Base-by-base conservation (phyloP, 2,888 invertebrate genomes). In the Diachrysia chrysitis region DNA sequence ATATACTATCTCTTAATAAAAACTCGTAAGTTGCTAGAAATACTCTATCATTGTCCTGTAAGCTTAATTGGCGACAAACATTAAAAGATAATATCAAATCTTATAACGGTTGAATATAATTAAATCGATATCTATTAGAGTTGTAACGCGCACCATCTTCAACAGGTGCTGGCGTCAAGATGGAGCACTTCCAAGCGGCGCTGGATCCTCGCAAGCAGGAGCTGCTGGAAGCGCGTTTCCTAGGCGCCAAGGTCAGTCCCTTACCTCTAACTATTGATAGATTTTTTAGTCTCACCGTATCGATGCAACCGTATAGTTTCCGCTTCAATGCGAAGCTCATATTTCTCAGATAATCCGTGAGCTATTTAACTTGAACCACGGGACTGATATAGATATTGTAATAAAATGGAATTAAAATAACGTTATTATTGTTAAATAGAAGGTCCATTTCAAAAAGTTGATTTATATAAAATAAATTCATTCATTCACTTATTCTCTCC, bases 201-300 rank as follows among this genome's bases (percentile, higher is more conserved):
- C 97, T 99, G 96, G 99, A 99, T 97, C 99, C 99, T 95, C 97
- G 99, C 95, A 99, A 99, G 96, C 99, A 99, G 96, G 99, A 99
- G 97, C 97, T 99, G 95, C 97, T 99, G 95, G 99, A 99, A 96
- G 99, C 99, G 92, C 97, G 99, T 95, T 98, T 99, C 96, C 97
- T 98, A 95, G 98, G 99, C 96, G 98, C 98, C 96, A 97, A 98
- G 98, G 98, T 98, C 95, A 97, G 98, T 97, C 71, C 19, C 63
- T 19, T 35, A 56, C 53, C 59, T 64, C 58, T 66, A 48, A 23
- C 35, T 59, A 57, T 51, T 53, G 53, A 9, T 57, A 58, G 35
- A 67, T 42, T 37, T 48, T 42, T 66, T 54, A 58, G 42, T 46
- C 37, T 23, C 37, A 37, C 55, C 19, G 55, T 58, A 51, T 61